Evolutionary conservation across 2,888 invertebrate genomes (phyloP).

Genomic region (Drosophila lutescens): DNA sequence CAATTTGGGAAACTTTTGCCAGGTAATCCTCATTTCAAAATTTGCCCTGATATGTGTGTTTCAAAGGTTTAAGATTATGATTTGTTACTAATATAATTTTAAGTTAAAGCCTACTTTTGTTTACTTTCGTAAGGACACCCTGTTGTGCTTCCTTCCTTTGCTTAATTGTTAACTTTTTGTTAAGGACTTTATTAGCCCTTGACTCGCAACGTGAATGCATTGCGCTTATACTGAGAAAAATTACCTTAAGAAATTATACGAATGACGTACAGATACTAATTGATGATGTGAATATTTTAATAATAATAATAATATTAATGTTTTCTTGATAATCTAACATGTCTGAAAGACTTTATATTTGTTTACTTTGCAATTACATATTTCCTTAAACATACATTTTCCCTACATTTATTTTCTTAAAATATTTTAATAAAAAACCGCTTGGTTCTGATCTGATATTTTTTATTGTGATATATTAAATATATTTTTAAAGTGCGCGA

Average conservation of each 20-base stretch:
- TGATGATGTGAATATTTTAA: neutral
- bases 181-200: constrained; percentile 68
- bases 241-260: neutral
- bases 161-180: constrained; percentile 58
- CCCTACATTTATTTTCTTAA: too few species aligned
- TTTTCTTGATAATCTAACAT: too few species aligned
- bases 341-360: too few species aligned
- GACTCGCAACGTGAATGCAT: constrained; percentile 38
- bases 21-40: constrained; percentile 46
- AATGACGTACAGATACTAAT: too few species aligned
- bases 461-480: too few species aligned
- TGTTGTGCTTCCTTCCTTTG: constrained; percentile 46
- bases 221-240: constrained; percentile 49
- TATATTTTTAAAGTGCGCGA: too few species aligned
- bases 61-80: too few species aligned
- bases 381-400: too few species aligned
- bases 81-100: neutral
- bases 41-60: too few species aligned
- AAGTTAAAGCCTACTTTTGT: neutral
- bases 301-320: neutral
- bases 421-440: too few species aligned
- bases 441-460: too few species aligned
- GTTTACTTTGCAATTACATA: too few species aligned
- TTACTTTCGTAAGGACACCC: constrained; percentile 50
- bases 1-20: constrained; percentile 59